Percentiles rank a stretch among this genome's conserved stretches.
Conservation (phyloP, 2,797 vertebrate genomes). For the Microcaecilia unicolor region DNA sequence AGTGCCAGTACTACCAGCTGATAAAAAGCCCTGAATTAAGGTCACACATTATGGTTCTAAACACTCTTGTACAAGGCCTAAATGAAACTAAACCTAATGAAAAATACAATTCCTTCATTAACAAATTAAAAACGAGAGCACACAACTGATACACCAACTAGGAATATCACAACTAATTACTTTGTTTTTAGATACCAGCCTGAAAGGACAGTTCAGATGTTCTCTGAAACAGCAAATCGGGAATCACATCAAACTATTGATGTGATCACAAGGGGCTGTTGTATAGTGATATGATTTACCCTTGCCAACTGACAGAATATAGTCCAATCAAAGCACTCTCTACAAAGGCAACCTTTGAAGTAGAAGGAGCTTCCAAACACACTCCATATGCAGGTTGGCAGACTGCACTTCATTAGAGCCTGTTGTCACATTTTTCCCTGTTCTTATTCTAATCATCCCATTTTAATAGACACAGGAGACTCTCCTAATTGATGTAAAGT, state of each 20-base stretch:
- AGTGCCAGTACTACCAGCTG: too few relatives aligned
- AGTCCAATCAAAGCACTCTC: slow-evolving; percentile 66
- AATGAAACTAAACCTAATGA: slow-evolving; percentile 79
- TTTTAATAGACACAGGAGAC: slow-evolving; percentile 79
- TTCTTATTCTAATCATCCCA: slow-evolving; percentile 90
- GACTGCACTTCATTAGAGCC: slow-evolving; percentile 74
- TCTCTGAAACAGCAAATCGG: slow-evolving; percentile 64
- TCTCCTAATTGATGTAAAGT: slow-evolving; percentile 96
- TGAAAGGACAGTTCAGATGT: slow-evolving; percentile 58
- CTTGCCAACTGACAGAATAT: slow-evolving; percentile 41
- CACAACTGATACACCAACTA: slow-evolving; percentile 67
- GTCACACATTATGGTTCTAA: slow-evolving; percentile 67
- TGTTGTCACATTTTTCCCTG: slow-evolving; percentile 64
- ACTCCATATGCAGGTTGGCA: slow-evolving; percentile 63
- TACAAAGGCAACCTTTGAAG: slow-evolving; percentile 69
- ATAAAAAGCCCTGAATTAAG: too few relatives aligned
- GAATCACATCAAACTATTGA: slow-evolving; percentile 64
- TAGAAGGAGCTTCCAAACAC: slow-evolving; percentile 42
- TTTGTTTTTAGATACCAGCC: slow-evolving; percentile 68
- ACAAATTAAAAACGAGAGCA: slow-evolving; percentile 84
- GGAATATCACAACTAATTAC: slow-evolving; percentile 86
- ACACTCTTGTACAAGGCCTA: slow-evolving; percentile 65
- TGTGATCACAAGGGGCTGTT: slow-evolving; percentile 61
- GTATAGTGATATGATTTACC: slow-evolving; percentile 44
- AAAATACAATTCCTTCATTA: slow-evolving; percentile 90